Evolutionary conservation across 2,797 vertebrate species (phyloP).

Genomic region (Artibeus jamaicensis): DNA sequence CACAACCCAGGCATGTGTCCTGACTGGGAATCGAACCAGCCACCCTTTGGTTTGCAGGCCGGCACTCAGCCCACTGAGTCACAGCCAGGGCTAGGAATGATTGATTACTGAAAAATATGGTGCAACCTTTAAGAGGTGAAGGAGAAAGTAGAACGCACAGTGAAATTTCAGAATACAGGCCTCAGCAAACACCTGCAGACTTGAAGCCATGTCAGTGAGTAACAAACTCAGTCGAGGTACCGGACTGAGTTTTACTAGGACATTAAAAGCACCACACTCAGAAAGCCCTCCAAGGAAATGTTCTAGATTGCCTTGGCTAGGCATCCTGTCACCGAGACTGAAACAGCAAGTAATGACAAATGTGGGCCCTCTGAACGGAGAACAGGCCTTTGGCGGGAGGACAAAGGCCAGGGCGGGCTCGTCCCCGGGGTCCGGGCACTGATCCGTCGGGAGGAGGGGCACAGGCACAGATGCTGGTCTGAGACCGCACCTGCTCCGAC

Average conservation of each 20-base stretch:
- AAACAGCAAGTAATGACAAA: slow-evolving; percentile 33
- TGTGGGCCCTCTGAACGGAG: neutral
- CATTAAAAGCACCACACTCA: neutral
- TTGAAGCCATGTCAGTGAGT: neutral
- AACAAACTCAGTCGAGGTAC: neutral
- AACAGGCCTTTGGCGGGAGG: neutral
- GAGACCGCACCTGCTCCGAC: neutral
- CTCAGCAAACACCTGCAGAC: neutral
- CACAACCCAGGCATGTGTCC: too few relatives aligned
- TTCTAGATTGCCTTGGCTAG: neutral
- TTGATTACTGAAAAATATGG: neutral
- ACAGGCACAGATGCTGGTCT: neutral
- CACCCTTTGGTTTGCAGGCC: too few relatives aligned
- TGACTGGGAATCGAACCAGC: too few relatives aligned
- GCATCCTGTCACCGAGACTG: neutral
- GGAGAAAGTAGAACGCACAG: neutral
- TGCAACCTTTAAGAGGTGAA: neutral
- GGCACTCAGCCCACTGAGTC: too few relatives aligned
- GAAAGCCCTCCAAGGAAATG: neutral
- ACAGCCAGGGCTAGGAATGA: neutral
- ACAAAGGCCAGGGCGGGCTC: neutral
- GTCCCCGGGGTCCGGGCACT: neutral
- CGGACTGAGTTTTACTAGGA: neutral
- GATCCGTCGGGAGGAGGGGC: slow-evolving; percentile 16
- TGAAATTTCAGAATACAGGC: neutral